Base-by-base conservation (phyloP, 2,113 vertebrate species). In the Muscicapa adusta region DNA sequence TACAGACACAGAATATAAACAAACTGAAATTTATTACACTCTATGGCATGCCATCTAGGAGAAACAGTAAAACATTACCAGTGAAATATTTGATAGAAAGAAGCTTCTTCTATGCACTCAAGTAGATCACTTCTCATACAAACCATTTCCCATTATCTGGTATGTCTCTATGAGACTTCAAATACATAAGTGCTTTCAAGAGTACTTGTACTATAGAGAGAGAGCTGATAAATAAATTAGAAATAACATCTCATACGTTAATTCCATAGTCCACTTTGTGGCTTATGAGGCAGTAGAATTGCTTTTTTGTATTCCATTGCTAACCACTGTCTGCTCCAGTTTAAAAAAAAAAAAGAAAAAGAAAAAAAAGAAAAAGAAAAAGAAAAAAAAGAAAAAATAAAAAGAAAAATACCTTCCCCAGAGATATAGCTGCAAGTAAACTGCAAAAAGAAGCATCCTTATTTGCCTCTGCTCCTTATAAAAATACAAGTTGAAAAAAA, bases 21-120 rank as follows among this genome's bases (percentile, higher is more conserved):
- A 98, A 98, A 98, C 96, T 88, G 95, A 96, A 97, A 98, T 98
- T 98, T 98, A 98, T 98, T 97, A 97, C 80, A 91, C 96, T 97
- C 94, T 50, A 65, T 95, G 94, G 95, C 94, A 82, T 96, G 96
- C 94, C 95, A 91, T 97, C 86, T 93, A 97, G 96, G 94, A 98
- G 97, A 98, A 98, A 98, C 97, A 97, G 97, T 98, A 98, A 98
- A 98, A 98, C 97, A 97, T 97, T 97, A 93, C 96, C 60, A 8
- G 18, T 95, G 96, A 97, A 97, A 95, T 97, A 96, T 95, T 95
- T 93, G 96, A 95, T 88, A 91, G 97, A 93, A 91, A 96, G 94
- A 94, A 78, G 89, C 72, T 92, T 93, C 45, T 94, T 97, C 96
- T 90, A 82, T 78, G 63, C 82, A 82, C 91, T 97, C 89, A 97